Conservation (phyloP, 2,113 vertebrate genomes). For the Labeo rohita region DNA sequence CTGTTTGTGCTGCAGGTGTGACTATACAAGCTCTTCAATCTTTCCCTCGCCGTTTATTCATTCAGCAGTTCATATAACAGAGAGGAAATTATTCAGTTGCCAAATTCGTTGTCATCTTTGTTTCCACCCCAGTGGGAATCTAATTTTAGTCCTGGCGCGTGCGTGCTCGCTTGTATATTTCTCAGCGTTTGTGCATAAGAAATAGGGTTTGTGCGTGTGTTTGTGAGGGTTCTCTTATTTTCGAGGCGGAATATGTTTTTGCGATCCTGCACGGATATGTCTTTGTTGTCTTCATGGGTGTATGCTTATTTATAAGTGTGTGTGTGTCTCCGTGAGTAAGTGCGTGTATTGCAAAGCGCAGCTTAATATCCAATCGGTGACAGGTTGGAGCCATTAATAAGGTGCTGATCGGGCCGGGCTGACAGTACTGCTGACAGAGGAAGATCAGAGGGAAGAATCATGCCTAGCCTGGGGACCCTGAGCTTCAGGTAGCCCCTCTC, state of each 20-base stretch:
- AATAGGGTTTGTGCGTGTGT: constrained; percentile 31
- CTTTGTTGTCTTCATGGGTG: not conserved
- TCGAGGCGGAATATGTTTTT: not conserved
- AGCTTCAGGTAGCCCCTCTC: constrained; percentile 70
- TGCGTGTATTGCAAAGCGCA: constrained; percentile 72
- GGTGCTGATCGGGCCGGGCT: constrained; percentile 78
- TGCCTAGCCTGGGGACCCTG: constrained; percentile 74
- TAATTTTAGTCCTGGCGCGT: constrained; percentile 55
- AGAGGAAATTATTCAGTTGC: constrained; percentile 50
- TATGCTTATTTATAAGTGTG: constrained; percentile 49
- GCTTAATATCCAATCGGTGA: constrained; percentile 86
- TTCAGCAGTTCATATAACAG: constrained; percentile 38
- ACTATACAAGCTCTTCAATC: constrained; percentile 37
- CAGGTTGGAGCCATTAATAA: constrained; percentile 85
- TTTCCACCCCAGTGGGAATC: constrained; percentile 64
- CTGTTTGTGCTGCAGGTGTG: constrained; percentile 36
- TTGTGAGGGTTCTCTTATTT: not conserved
- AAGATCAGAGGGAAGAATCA: constrained; percentile 80
- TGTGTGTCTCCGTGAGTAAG: constrained; percentile 50
- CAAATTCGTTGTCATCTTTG: constrained; percentile 58
- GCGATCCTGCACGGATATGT: not conserved
- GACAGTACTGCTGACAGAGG: constrained; percentile 85
- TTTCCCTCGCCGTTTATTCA: constrained; percentile 23
- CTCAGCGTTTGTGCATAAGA: constrained; percentile 54
- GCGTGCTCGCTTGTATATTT: constrained; percentile 28